Conservation (phyloP, 1,140 invertebrate genomes). For the Palaemon carinicauda region DNA sequence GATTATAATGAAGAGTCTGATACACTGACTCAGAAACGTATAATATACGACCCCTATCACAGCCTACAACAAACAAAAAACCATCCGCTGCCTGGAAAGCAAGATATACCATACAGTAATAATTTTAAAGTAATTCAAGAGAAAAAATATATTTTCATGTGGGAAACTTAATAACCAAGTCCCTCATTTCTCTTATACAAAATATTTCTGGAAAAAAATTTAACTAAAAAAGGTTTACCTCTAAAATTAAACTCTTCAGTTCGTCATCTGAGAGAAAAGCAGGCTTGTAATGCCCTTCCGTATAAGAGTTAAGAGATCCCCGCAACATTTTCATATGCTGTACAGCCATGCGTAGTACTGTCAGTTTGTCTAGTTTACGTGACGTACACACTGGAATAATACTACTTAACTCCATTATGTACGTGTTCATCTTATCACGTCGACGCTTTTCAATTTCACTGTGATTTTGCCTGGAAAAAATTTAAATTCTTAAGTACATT, state of each 20-base stretch:
- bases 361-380: constrained; percentile 91
- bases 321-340: constrained; percentile 87
- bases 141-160: too few relatives aligned
- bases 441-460: constrained; percentile 95
- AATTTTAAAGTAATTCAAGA: too few relatives aligned
- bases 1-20: constrained; percentile 83
- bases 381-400: constrained; percentile 94
- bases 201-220: constrained; percentile 20
- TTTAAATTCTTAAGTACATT: not conserved
- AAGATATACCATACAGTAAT: not conserved
- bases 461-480: constrained; percentile 80
- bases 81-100: constrained; percentile 80
- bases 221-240: constrained; percentile 67
- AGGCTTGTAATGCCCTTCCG: constrained; percentile 84
- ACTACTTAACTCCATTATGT: constrained; percentile 87
- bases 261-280: constrained; percentile 89
- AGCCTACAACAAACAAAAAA: constrained; percentile 92
- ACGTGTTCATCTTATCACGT: constrained; percentile 96
- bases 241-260: constrained; percentile 81
- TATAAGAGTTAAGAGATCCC: constrained; percentile 80
- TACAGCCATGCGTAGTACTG: constrained; percentile 91
- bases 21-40: constrained; percentile 92
- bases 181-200: too few relatives aligned
- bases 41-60: constrained; percentile 87
- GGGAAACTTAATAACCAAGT: too few relatives aligned